phyloP scores from a whole-genome alignment of 2,888 invertebrate species.

The Trachelus troglodyta region DNA sequence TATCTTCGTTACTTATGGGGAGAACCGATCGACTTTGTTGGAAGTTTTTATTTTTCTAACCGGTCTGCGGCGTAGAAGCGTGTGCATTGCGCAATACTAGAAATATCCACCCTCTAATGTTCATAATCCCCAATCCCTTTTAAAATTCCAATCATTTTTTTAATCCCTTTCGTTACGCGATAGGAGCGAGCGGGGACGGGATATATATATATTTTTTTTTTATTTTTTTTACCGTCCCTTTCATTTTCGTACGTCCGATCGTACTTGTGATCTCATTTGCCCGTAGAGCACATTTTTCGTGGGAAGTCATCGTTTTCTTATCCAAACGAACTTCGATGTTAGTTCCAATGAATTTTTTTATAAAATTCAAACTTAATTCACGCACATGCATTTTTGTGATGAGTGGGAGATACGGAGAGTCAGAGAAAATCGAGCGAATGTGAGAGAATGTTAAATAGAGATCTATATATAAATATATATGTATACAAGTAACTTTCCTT shows the following conservation, averaged over 20 bases:
- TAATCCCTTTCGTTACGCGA: background rate
- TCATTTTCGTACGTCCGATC: slow-evolving; percentile 30
- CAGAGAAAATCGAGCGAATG: slow-evolving; percentile 11
- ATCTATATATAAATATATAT: slow-evolving; percentile 1
- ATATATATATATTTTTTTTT: slow-evolving; percentile 28
- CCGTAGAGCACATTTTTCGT: slow-evolving; percentile 22
- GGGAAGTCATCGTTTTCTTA: slow-evolving; percentile 2
- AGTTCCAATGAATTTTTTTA: slow-evolving; percentile 7
- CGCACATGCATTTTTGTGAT: slow-evolving; percentile 33
- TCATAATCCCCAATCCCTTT: background rate
- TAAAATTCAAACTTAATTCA: slow-evolving; percentile 21
- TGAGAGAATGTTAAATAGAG: slow-evolving; percentile 6
- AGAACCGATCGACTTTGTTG: slow-evolving; percentile 28
- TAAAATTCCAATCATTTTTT: background rate
- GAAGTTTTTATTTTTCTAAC: slow-evolving; percentile 37
- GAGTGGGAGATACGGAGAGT: slow-evolving; percentile 15
- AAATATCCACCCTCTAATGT: background rate
- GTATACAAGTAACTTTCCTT: background rate
- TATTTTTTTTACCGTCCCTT: slow-evolving; percentile 3
- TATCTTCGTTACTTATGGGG: slow-evolving; percentile 17
- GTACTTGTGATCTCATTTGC: slow-evolving; percentile 33
- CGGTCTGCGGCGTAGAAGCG: background rate
- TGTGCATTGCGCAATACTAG: background rate
- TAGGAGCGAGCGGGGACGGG: background rate
- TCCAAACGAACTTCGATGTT: slow-evolving; percentile 1